These are phyloP conservation scores for Typhlomys cinereus DNA, from an alignment of 2,113 vertebrate genomes.

Conservation along the genomic window DNA sequence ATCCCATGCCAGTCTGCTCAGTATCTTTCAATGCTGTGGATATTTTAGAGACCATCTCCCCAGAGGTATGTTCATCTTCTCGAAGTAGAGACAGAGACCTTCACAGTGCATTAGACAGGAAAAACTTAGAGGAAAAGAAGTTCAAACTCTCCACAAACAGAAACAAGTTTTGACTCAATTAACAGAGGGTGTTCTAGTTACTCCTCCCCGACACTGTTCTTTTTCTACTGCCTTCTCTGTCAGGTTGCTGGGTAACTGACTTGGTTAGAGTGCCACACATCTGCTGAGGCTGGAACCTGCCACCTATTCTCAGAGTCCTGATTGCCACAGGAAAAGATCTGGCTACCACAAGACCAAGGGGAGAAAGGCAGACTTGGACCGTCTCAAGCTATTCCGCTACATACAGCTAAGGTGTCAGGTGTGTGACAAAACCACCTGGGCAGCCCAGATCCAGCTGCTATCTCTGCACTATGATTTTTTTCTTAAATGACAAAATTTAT, in stretches of 20 bases:
- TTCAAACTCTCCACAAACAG: background rate
- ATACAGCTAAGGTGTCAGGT: background rate
- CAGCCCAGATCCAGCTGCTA: background rate
- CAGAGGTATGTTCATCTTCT: background rate
- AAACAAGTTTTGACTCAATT: background rate
- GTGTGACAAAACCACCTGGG: too few species aligned
- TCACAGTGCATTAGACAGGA: background rate
- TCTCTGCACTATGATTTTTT: background rate
- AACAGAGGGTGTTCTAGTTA: background rate
- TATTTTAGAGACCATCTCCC: background rate
- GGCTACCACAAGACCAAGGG: background rate
- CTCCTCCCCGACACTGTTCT: too few species aligned
- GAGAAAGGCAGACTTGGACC: background rate
- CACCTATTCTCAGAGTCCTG: background rate
- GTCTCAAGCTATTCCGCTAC: too few species aligned
- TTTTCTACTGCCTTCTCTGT: too few species aligned
- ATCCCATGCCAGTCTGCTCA: background rate
- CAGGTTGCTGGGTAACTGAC: background rate
- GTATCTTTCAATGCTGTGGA: background rate
- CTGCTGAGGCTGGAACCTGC: background rate
- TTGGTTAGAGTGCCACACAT: too few species aligned
- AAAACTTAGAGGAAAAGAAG: background rate
- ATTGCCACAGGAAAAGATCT: background rate
- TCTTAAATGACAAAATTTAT: background rate
- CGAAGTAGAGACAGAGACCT: background rate